A percentile compares a stretch with the other conserved stretches of the same genome.
phyloP scores from a whole-genome alignment of 2,888 invertebrate species.

The Chrysolina haemoptera region DNA sequence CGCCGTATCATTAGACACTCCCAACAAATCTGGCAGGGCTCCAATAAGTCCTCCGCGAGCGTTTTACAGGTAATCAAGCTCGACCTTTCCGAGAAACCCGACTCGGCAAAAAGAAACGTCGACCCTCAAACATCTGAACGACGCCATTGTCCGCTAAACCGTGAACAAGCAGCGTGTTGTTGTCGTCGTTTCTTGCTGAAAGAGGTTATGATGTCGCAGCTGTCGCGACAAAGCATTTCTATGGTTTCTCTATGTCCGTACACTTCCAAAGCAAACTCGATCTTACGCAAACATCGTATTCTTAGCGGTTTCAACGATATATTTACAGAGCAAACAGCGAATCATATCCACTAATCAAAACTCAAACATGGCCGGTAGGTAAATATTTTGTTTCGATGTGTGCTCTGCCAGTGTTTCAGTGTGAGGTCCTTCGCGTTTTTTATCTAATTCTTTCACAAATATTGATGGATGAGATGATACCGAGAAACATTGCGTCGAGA shows the following conservation, averaged over 20 bases:
- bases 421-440: constrained; percentile 27
- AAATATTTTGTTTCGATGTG: constrained; percentile 24
- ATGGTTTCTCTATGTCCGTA: constrained; percentile 45
- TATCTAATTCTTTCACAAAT: constrained; percentile 25
- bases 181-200: constrained; percentile 44
- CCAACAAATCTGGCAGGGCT: not conserved
- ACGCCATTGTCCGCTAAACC: constrained; percentile 43
- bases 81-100: constrained; percentile 10
- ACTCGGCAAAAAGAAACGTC: constrained; percentile 7
- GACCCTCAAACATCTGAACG: constrained; percentile 35
- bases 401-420: constrained; percentile 14
- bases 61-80: constrained; percentile 10
- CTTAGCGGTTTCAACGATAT: constrained; percentile 40
- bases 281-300: constrained; percentile 40
- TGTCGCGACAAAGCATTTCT: constrained; percentile 55
- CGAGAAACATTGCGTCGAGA: not conserved
- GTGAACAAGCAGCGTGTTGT: constrained; percentile 40
- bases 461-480: not conserved
- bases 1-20: not conserved
- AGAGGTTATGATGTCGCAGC: constrained; percentile 53
- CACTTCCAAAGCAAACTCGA: constrained; percentile 44
- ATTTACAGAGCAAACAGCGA: constrained; percentile 38
- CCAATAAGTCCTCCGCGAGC: constrained; percentile 1
- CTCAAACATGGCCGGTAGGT: constrained; percentile 32
- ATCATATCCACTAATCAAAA: constrained; percentile 40